Base-by-base conservation (phyloP, 1,140 invertebrate species). In the Pachypsylla venusta region DNA sequence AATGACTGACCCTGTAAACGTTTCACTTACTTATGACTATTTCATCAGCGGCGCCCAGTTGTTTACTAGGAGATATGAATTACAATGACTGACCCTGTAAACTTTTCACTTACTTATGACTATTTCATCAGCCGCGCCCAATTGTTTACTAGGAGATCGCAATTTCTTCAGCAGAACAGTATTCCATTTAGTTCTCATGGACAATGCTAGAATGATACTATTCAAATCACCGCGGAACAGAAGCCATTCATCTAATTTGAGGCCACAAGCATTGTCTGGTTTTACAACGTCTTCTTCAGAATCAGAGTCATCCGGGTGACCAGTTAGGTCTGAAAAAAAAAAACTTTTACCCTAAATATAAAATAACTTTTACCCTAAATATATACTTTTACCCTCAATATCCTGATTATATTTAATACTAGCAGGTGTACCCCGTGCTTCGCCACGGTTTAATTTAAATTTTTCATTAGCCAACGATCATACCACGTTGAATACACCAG, bases 161-260 rank as follows among this genome's bases (percentile, higher is more conserved):
- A 57, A 16, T 40, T 27, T 57, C 19, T 35, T 27, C 19, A 57
- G 19, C 4, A 30, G 28, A 4, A 48, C n/a, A 19, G 16, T n/a
- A 22, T 48, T 48, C 70, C 89, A 84, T 60, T 86, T 87, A 67
- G 87, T 82, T 25, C 89, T 73, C 19, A 91, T 74, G 68, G 84
- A 79, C 61, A 84, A 76, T 5, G 84, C 76, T 27, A 85, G 72
- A 42, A 81, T 75, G 0, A 81, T 82, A 58, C 80, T 77, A 24
- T 83, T 78, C 3, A 79, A 76, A 65, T 85, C 81, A 0, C 83
- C 72, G 42, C 78, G 77, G 68, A 90, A 87, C n/a, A 79, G 78
- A 25, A 87, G 77, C 87, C 87, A 91, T 60, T 89, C 84, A 66
- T 90, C 87, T 0, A 90, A 68, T 68, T 80, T 79, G 19, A 83